Percentiles rank a stretch among this genome's conserved stretches.
Evolutionary conservation across 1,140 invertebrate species (phyloP).

Genomic region (Trichoplusia ni): DNA sequence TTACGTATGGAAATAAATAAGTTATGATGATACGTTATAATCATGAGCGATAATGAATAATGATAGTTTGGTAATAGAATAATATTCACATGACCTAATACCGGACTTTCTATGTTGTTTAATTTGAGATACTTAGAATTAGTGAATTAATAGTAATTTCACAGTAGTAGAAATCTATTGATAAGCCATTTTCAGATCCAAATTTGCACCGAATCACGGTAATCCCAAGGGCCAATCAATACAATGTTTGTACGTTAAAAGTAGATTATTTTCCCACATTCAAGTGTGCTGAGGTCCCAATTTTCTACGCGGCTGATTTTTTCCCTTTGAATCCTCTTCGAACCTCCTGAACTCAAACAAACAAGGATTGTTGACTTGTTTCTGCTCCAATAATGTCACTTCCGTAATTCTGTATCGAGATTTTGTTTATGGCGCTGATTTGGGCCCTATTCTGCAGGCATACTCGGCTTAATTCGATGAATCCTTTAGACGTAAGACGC

Average conservation of each 20-base stretch:
- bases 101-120: too few relatives aligned
- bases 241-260: conserved; percentile 24
- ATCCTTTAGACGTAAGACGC: conserved; percentile 1
- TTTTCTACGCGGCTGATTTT: conserved; percentile 32
- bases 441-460: background rate
- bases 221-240: background rate
- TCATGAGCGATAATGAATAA: too few relatives aligned
- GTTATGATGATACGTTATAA: too few relatives aligned
- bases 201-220: background rate
- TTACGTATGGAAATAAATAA: too few relatives aligned
- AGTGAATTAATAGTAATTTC: background rate
- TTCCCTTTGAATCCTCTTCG: conserved; percentile 26
- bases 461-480: background rate
- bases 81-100: too few relatives aligned
- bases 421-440: conserved; percentile 28
- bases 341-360: conserved; percentile 20
- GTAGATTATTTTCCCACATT: conserved; percentile 25
- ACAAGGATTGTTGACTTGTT: conserved; percentile 31
- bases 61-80: too few relatives aligned
- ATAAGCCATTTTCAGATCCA: background rate
- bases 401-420: conserved; percentile 27
- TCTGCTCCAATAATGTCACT: conserved; percentile 31
- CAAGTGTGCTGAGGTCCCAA: conserved; percentile 18
- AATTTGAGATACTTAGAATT: too few relatives aligned
- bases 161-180: background rate